Evolutionary conservation across 2,888 invertebrate species (phyloP).

Genomic region (Zelleria hepariella): DNA sequence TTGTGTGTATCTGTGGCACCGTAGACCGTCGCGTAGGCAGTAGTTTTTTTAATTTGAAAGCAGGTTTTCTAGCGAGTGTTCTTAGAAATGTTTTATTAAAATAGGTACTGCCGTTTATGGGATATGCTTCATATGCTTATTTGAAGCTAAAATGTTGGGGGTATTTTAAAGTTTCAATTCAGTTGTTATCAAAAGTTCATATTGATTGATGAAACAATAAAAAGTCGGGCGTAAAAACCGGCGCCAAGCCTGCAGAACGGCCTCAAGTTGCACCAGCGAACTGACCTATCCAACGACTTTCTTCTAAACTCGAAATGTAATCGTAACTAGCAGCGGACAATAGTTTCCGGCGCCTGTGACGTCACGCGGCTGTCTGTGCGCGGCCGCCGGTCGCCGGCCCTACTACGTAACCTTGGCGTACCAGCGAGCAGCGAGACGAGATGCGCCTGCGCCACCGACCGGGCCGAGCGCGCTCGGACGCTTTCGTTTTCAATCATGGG

Average conservation of each 20-base stretch:
- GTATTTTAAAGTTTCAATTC: no score
- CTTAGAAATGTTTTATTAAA: no score
- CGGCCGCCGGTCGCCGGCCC: constrained; percentile 65
- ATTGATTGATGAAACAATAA: background rate
- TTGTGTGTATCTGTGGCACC: no score
- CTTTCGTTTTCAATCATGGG: constrained; percentile 17
- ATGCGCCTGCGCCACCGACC: constrained; percentile 20
- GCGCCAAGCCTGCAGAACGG: background rate
- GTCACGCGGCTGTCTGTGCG: constrained; percentile 50
- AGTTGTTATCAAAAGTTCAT: no score
- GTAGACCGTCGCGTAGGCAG: no score
- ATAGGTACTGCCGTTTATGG: no score
- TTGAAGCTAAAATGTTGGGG: no score
- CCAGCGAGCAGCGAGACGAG: constrained; percentile 16
- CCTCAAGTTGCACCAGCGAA: constrained; percentile 15
- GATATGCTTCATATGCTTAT: no score
- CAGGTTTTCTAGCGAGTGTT: no score
- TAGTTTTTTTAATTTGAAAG: no score
- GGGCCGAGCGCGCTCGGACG: constrained; percentile 10
- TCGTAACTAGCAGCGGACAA: constrained; percentile 65
- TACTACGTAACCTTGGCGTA: constrained; percentile 56
- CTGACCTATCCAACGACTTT: constrained; percentile 69
- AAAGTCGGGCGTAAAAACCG: background rate
- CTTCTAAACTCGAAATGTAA: constrained; percentile 70
- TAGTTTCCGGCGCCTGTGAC: constrained; percentile 71